Percentiles rank a stretch among this genome's conserved stretches.
Conservation (phyloP, 2,797 vertebrate genomes). For the Gallinago solitaria region DNA sequence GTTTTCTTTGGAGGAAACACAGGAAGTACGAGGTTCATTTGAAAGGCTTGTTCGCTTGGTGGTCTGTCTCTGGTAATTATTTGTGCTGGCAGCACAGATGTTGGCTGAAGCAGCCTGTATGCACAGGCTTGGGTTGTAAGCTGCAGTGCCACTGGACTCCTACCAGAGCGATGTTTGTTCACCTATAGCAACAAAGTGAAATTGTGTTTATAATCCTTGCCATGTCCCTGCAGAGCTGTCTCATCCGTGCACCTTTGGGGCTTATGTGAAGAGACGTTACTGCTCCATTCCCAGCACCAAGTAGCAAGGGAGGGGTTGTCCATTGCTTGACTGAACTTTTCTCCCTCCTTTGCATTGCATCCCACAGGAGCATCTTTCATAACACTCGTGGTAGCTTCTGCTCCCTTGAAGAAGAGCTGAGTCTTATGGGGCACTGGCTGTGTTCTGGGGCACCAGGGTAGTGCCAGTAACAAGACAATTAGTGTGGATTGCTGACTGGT, state of each 20-base stretch:
- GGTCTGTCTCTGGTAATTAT: background rate
- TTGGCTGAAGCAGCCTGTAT: background rate
- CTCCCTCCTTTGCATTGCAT: background rate
- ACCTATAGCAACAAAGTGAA: slow-evolving; percentile 27
- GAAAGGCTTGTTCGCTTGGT: background rate
- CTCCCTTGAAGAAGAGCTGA: background rate
- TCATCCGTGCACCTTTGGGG: background rate
- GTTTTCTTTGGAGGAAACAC: background rate
- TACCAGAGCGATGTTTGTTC: background rate
- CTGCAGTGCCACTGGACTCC: background rate
- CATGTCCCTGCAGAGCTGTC: slow-evolving; percentile 15
- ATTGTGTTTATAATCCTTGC: slow-evolving; percentile 5
- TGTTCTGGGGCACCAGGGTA: background rate
- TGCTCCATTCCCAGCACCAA: background rate
- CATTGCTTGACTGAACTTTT: background rate
- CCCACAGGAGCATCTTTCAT: background rate
- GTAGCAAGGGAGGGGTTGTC: background rate
- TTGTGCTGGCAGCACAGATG: background rate
- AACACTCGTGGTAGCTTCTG: background rate
- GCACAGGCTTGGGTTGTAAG: background rate
- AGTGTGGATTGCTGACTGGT: background rate
- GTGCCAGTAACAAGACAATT: accelerated
- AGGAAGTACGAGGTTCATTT: background rate
- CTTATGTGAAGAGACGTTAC: background rate
- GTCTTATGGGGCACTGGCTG: background rate